Percentiles rank a stretch among this genome's conserved stretches.
phyloP scores from a whole-genome alignment of 2,797 vertebrate species.

The Pteropus rufus region DNA sequence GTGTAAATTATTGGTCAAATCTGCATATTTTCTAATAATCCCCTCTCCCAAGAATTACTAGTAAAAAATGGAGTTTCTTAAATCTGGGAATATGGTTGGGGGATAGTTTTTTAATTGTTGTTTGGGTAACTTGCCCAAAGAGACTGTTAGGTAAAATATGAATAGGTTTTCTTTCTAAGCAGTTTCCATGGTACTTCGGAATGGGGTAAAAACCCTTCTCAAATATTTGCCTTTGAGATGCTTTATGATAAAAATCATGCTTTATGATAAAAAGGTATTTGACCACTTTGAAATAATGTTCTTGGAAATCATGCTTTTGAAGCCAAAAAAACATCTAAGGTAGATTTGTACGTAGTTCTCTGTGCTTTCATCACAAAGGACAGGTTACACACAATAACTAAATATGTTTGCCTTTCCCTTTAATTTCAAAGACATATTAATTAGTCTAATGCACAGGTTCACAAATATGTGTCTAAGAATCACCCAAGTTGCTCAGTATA shows the following conservation, averaged over 20 bases:
- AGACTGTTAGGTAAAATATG: not conserved
- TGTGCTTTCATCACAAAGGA: constrained; percentile 7
- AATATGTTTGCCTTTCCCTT: constrained; percentile 22
- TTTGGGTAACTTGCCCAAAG: not conserved
- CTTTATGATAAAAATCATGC: not conserved
- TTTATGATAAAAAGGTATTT: constrained; percentile 10
- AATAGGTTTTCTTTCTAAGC: not conserved
- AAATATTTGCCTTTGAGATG: not conserved
- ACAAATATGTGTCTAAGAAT: not conserved
- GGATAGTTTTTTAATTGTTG: constrained; percentile 24
- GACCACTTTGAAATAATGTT: not conserved
- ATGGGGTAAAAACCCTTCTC: not conserved
- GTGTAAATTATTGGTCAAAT: not conserved
- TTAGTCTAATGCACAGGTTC: not conserved
- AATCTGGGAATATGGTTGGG: not conserved
- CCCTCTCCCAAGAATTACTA: not conserved
- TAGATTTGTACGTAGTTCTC: not conserved
- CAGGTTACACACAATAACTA: not conserved
- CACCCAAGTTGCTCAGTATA: not conserved
- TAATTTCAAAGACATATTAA: not conserved
- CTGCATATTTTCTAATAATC: not conserved
- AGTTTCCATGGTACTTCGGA: not conserved
- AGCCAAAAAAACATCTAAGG: not conserved
- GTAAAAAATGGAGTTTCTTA: not conserved
- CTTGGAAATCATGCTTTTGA: not conserved